A percentile compares a stretch with the other conserved stretches of the same genome.
Evolutionary conservation across 2,888 invertebrate species (phyloP).

Genomic region (Lasioglossum marginatum): DNA sequence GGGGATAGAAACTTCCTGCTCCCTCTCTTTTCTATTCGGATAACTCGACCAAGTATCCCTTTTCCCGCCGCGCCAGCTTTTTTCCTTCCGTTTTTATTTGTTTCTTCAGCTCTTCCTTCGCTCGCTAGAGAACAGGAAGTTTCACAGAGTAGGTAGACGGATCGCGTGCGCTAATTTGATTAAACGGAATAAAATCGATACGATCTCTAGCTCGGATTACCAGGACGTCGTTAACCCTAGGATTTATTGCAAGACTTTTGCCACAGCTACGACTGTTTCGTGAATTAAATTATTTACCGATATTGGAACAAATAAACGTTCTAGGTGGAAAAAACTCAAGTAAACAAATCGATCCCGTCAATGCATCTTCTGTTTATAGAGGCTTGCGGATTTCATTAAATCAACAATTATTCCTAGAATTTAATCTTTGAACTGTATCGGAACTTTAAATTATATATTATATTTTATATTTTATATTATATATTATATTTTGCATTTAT

Average conservation of each 20-base stretch:
- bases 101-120: background rate
- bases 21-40: constrained; percentile 21
- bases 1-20: background rate
- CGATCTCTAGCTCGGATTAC: constrained; percentile 2
- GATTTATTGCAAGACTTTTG: background rate
- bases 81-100: constrained; percentile 12
- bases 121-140: background rate
- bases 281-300: background rate
- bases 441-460: too few species aligned
- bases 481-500: too few species aligned
- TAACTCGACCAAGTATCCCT: constrained; percentile 37
- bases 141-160: background rate
- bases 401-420: too few species aligned
- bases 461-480: too few species aligned
- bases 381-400: too few species aligned
- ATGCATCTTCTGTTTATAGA: background rate
- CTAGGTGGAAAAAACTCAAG: background rate
- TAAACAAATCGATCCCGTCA: too few species aligned
- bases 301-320: background rate
- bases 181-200: constrained; percentile 44
- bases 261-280: background rate
- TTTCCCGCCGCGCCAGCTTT: constrained; percentile 3
- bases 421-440: too few species aligned
- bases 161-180: constrained; percentile 54
- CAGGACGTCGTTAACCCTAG: background rate